A percentile compares a stretch with the other conserved stretches of the same genome.
phyloP scores from a whole-genome alignment of 2,888 invertebrate species.

The Pammene fasciana region DNA sequence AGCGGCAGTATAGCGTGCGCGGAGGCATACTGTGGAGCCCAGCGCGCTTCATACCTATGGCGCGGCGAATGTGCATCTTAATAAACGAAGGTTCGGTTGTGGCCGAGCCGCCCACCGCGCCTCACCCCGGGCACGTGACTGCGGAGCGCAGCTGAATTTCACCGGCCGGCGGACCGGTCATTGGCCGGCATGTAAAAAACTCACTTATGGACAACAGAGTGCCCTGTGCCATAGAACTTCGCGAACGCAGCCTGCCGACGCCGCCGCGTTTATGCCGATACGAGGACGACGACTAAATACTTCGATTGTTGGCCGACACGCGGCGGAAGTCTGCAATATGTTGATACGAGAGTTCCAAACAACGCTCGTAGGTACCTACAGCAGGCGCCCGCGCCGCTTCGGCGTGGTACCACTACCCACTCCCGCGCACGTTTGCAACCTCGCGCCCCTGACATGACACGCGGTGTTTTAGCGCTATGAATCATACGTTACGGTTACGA shows the following conservation, averaged over 20 bases:
- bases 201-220: conserved; percentile 64
- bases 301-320: conserved; percentile 43
- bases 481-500: conserved; percentile 27
- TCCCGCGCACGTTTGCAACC: not conserved
- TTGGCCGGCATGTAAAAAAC: conserved; percentile 75
- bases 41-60: conserved; percentile 79
- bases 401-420: conserved; percentile 42
- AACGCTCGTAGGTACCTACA: conserved; percentile 62
- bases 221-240: conserved; percentile 71
- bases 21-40: conserved; percentile 74
- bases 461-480: conserved; percentile 30
- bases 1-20: conserved; percentile 64
- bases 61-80: conserved; percentile 79
- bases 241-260: conserved; percentile 64
- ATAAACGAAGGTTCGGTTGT: conserved; percentile 79
- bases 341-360: conserved; percentile 55
- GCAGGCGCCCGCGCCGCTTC: conserved; percentile 58
- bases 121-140: conserved; percentile 84
- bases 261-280: conserved; percentile 48
- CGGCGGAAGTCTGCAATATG: conserved; percentile 36
- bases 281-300: conserved; percentile 57
- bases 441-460: conserved; percentile 21
- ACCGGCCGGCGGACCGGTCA: conserved; percentile 77
- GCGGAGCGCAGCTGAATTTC: conserved; percentile 71
- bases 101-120: conserved; percentile 76